phyloP scores from a whole-genome alignment of 2,113 vertebrate genomes.

The Paramisgurnus dabryanus region DNA sequence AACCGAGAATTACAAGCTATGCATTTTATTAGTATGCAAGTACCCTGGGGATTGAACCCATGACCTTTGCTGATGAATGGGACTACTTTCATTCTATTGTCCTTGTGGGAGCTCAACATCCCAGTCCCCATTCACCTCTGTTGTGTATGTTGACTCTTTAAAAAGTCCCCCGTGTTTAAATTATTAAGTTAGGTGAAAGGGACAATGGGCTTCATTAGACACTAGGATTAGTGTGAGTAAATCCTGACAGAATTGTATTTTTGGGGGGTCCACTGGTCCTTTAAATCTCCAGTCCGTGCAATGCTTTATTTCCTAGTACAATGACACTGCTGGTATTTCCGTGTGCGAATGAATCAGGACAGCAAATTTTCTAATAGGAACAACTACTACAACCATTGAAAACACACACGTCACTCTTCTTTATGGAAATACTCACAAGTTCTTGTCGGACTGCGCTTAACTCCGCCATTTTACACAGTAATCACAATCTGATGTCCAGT shows the following conservation, averaged over 20 bases:
- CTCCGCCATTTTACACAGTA: conserved; percentile 78
- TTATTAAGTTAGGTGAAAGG: too few relatives aligned
- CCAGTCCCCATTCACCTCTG: background rate
- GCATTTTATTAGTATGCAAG: too few relatives aligned
- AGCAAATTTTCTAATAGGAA: background rate
- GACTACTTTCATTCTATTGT: too few relatives aligned
- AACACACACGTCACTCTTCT: background rate
- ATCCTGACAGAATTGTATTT: background rate
- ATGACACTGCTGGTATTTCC: background rate
- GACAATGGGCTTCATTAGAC: background rate
- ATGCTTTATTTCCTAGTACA: background rate
- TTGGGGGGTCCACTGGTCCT: background rate
- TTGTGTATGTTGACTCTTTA: background rate
- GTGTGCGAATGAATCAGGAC: conserved; percentile 9
- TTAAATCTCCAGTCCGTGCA: background rate
- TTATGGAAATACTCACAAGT: conserved; percentile 64
- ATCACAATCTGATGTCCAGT: background rate
- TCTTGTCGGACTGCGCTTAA: conserved; percentile 75
- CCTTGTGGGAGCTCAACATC: too few relatives aligned
- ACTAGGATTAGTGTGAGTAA: background rate
- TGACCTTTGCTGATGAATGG: too few relatives aligned
- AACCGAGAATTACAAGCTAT: too few relatives aligned
- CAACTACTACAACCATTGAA: background rate
- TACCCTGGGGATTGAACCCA: too few relatives aligned
- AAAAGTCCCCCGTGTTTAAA: background rate